These are phyloP conservation scores for Falco concolor DNA, from an alignment of 2,797 vertebrate genomes.

Conservation along the genomic window DNA sequence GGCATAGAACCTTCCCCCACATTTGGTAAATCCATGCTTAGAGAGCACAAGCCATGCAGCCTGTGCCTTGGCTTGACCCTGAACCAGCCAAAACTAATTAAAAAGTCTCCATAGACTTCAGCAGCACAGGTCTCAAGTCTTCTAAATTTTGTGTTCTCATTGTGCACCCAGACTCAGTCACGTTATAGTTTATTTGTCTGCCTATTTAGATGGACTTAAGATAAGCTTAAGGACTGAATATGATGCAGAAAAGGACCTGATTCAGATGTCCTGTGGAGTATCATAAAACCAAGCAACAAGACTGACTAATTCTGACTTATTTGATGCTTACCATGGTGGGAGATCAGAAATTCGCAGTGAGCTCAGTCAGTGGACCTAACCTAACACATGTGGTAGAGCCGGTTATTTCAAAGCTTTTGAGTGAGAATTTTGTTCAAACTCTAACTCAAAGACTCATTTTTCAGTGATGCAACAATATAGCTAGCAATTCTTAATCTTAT, in stretches of 20 bases:
- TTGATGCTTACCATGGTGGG: neutral
- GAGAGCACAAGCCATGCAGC: neutral
- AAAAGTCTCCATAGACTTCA: neutral
- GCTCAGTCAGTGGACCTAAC: accelerated
- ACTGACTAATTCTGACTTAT: neutral
- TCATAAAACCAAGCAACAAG: neutral
- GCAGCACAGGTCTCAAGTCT: neutral
- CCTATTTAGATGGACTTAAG: neutral
- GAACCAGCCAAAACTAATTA: neutral
- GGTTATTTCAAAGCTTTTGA: neutral
- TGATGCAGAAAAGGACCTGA: neutral
- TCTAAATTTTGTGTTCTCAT: neutral
- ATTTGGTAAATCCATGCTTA: neutral
- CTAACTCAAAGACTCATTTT: neutral
- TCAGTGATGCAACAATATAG: neutral
- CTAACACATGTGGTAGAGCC: neutral
- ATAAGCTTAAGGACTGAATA: neutral
- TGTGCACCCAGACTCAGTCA: neutral
- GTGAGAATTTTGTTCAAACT: neutral
- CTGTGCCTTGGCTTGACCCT: neutral
- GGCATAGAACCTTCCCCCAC: neutral
- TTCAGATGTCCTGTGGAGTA: neutral
- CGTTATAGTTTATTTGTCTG: neutral
- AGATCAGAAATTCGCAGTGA: neutral
- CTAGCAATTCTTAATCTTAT: neutral